Evolutionary conservation across 2,888 invertebrate species (phyloP), one percentile per base, ranked within the genome.

Genomic region (Julus scandinavius): DNA sequence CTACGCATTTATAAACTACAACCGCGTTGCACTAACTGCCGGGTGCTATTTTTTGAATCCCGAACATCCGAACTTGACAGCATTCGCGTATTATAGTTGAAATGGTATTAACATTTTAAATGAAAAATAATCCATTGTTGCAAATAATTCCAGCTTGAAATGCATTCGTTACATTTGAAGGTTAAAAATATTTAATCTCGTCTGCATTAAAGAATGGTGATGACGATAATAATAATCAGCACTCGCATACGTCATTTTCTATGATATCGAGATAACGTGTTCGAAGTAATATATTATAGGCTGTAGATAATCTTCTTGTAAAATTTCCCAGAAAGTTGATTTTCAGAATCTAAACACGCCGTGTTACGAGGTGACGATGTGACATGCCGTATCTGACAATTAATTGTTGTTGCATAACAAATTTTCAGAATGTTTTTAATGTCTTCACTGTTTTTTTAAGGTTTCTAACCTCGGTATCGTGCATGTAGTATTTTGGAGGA

Each of bases 161-260:
- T 80, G 80, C 29, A 80, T 29, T 72, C 38, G 63, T 4, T 63
- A 63, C 7, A 63, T 72, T 72, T 20, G 20, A 38, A 38, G 54
- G 15, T 54, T 54, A 13, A 54, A 54, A 54, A 54, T 54, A 7
- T 15, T 54, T 54, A 54, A 54, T 54, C 54, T 54, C 80, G 0
- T 63, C 1, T 7, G n/a, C 29, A n/a, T 17, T 72, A 20, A 17
- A 17, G 11, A n/a, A 11, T n/a, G 11, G 29, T 13, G 45, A 45
- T 45, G 45, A 7, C 38, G 80, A 80, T 38, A 80, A 80, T 80
- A 80, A 80, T 80, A 29, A 80, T 80, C 80, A 38, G 80, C 29
- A 7, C 38, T 5, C 15, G 38, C 15, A 45, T 80, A 40, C 80
- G 80, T 80, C 29, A 80, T 80, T 80, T 80, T 38, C 38, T 15